phyloP scores from a whole-genome alignment of 2,113 vertebrate species.

The Bubo bubo region DNA sequence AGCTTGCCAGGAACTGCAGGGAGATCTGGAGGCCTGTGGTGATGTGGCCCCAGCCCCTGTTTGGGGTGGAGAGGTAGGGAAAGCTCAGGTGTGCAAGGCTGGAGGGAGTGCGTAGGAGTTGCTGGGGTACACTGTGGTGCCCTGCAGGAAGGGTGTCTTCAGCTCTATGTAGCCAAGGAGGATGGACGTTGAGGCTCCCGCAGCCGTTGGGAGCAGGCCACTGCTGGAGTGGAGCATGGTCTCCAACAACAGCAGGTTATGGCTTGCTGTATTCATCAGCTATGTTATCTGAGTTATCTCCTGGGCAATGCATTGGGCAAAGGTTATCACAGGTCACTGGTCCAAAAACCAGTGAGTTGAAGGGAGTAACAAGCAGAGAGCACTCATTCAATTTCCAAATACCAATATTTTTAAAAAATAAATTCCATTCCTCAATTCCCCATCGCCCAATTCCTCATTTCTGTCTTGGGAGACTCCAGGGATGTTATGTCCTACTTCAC shows the following conservation, averaged over 20 bases:
- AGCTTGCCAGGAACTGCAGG: not conserved
- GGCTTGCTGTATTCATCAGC: not conserved
- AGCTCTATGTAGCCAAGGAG: fast-evolving
- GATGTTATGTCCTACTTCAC: not conserved
- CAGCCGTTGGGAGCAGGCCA: not conserved
- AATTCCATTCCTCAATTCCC: not conserved
- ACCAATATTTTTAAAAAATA: not conserved
- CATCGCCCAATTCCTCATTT: not conserved
- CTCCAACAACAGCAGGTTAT: not conserved
- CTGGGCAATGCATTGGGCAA: not conserved
- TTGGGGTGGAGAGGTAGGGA: not conserved
- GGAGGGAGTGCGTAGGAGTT: not conserved
- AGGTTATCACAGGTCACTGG: not conserved
- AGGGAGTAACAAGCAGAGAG: not conserved
- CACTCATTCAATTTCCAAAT: not conserved
- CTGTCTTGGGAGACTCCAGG: not conserved
- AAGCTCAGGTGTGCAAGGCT: not conserved
- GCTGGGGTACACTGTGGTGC: fast-evolving
- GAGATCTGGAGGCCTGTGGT: not conserved
- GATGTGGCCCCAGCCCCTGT: not conserved
- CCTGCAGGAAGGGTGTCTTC: not conserved
- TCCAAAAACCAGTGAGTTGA: not conserved
- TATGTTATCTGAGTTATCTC: not conserved
- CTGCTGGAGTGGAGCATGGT: fast-evolving
- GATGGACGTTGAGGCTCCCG: not conserved